These are phyloP conservation scores for Rhynchonycteris naso DNA, from an alignment of 2,797 vertebrate species.

Conservation along the genomic window DNA sequence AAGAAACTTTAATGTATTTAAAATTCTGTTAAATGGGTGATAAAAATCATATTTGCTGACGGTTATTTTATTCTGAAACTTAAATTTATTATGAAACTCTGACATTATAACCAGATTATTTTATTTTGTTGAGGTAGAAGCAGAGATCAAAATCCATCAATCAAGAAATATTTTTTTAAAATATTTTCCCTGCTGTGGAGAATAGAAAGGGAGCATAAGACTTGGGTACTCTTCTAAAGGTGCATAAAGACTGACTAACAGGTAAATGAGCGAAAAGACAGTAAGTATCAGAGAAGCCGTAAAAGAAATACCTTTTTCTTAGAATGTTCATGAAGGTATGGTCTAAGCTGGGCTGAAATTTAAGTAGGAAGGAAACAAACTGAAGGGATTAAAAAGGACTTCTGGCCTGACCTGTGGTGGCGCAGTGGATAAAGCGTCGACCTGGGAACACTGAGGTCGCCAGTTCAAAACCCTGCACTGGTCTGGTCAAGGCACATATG, in stretches of 20 bases:
- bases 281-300: background rate
- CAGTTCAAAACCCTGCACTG: no score
- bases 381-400: background rate
- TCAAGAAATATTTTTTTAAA: background rate
- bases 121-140: background rate
- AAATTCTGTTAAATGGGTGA: background rate
- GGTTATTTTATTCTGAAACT: conserved; percentile 20
- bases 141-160: background rate
- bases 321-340: background rate
- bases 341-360: background rate
- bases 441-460: no score
- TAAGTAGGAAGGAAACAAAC: background rate
- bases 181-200: background rate
- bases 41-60: background rate
- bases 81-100: conserved; percentile 13
- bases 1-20: background rate
- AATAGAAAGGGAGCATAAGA: background rate
- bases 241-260: background rate
- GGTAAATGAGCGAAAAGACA: background rate
- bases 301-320: background rate
- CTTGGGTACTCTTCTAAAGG: background rate
- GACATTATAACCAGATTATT: background rate
- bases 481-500: no score
- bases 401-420: no score
- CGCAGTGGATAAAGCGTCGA: no score